Evolutionary conservation across 1,140 invertebrate genomes (phyloP).

Genomic region (Drosophila willistoni): DNA sequence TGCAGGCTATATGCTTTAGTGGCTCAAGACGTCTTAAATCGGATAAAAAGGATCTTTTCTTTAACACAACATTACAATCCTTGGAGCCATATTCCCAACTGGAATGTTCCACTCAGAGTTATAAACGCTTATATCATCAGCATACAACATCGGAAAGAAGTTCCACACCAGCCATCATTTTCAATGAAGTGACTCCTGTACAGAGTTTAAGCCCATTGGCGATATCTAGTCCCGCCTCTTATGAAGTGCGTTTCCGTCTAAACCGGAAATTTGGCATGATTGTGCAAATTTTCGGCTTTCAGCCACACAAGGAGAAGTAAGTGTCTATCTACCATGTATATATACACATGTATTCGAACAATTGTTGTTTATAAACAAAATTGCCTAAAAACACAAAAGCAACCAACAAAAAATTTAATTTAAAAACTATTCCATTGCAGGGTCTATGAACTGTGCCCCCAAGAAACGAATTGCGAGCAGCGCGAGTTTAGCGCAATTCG

Average conservation of each 20-base stretch:
- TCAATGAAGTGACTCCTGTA: conserved; percentile 45
- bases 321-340: conserved; percentile 17
- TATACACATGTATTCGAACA: conserved; percentile 53
- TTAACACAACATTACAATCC: conserved; percentile 85
- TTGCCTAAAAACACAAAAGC: conserved; percentile 20
- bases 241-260: conserved; percentile 73
- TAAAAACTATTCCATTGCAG: conserved; percentile 40
- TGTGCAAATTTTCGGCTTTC: conserved; percentile 79
- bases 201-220: conserved; percentile 29
- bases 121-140: conserved; percentile 50
- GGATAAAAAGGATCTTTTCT: conserved; percentile 87
- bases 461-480: conserved; percentile 76
- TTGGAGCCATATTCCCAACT: conserved; percentile 45
- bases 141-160: conserved; percentile 34
- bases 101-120: conserved; percentile 51
- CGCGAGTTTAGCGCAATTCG: conserved; percentile 77
- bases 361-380: conserved; percentile 67
- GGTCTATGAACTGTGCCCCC: conserved; percentile 76
- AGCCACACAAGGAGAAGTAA: conserved; percentile 78
- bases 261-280: conserved; percentile 81
- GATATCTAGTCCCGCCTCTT: conserved; percentile 30
- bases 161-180: conserved; percentile 35
- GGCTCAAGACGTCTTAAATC: conserved; percentile 87
- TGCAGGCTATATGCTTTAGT: conserved; percentile 87
- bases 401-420: conserved; percentile 24